These are phyloP conservation scores for Aspidiotus destructor DNA, from an alignment of 2,888 invertebrate species.

Conservation along the genomic window DNA sequence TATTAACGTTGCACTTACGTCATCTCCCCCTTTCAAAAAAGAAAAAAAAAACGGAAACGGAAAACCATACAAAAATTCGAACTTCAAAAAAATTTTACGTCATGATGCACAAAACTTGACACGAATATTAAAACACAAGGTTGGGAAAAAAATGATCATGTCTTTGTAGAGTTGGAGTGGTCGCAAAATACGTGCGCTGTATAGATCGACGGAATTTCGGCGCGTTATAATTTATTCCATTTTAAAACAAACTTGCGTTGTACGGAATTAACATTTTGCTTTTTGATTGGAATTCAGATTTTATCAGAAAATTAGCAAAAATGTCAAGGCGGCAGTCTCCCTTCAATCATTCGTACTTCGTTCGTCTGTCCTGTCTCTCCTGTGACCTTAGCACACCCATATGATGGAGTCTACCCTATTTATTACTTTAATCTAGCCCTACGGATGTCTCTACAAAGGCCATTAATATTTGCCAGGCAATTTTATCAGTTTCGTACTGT, in stretches of 20 bases:
- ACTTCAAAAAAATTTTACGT: too few species aligned
- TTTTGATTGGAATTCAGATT: slow-evolving; percentile 31
- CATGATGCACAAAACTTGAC: too few species aligned
- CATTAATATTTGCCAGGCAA: slow-evolving; percentile 33
- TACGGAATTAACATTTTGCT: slow-evolving; percentile 15
- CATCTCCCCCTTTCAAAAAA: too few species aligned
- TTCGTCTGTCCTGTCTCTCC: slow-evolving; percentile 1
- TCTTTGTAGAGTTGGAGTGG: too few species aligned
- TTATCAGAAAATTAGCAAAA: slow-evolving; percentile 31
- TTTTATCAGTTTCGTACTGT: slow-evolving; percentile 32
- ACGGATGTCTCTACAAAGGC: slow-evolving; percentile 27
- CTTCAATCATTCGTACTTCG: slow-evolving; percentile 23
- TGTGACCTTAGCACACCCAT: slow-evolving; percentile 13
- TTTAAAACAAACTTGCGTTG: slow-evolving; percentile 17
- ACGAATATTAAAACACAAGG: too few species aligned
- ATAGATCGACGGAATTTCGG: too few species aligned
- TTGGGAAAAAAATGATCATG: too few species aligned
- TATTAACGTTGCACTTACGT: too few species aligned
- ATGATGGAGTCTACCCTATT: slow-evolving; percentile 25
- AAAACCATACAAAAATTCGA: too few species aligned
- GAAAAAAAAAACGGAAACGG: too few species aligned
- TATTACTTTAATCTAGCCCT: slow-evolving; percentile 31
- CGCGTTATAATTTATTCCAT: slow-evolving; percentile 22
- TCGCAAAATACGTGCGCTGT: too few species aligned
- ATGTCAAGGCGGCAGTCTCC: slow-evolving; percentile 27